Conservation (phyloP, 2,113 vertebrate genomes). For the Eulemur rufifrons region DNA sequence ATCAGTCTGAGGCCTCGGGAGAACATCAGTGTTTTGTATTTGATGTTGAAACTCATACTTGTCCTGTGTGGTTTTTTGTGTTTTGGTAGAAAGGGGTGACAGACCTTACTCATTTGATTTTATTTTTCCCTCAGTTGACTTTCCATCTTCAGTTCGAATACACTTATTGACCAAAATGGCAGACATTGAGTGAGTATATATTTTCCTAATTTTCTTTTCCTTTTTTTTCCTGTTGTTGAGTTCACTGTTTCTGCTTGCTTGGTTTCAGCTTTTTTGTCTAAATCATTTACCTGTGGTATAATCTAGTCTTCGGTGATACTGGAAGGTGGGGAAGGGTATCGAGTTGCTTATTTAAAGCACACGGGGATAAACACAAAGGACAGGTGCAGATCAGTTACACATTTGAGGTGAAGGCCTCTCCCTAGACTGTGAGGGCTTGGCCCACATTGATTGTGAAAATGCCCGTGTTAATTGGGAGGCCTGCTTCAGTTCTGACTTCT, state of each 20-base stretch:
- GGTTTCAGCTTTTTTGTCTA: not conserved
- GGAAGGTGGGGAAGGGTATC: not conserved
- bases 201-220: not conserved
- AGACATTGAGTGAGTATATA: conserved; percentile 93
- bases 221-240: not conserved
- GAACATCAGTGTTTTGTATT: not conserved
- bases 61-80: not conserved
- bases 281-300: rapidly evolving
- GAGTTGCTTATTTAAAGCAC: not conserved
- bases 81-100: not conserved
- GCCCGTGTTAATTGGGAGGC: not conserved
- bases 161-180: conserved; percentile 95
- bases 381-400: not conserved
- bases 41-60: not conserved
- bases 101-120: not conserved
- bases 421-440: not conserved
- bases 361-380: not conserved
- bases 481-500: not conserved
- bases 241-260: not conserved
- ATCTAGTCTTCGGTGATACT: not conserved
- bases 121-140: conserved; percentile 90
- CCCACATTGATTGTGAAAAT: not conserved
- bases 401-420: not conserved
- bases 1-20: not conserved
- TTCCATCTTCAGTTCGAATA: conserved; percentile 92